Base-by-base conservation (phyloP, 2,113 vertebrate species). In the Myiagra hebetior region DNA sequence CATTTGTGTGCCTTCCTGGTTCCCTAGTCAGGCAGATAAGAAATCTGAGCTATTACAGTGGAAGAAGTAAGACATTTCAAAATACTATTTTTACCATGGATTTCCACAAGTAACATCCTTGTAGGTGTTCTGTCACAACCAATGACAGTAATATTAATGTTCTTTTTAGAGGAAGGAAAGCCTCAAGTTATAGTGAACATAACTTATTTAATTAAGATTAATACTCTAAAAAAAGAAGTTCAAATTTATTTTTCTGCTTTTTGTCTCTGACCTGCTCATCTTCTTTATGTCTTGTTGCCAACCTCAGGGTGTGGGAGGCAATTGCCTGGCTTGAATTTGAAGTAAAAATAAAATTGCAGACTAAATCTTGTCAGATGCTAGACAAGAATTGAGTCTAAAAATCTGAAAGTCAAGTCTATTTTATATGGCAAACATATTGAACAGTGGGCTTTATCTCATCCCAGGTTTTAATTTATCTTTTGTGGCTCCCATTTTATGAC, bases 131-230 rank as follows among this genome's bases (percentile, higher is more conserved):
- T 47, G 74, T 87, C 64, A 76, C n/a, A 87, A 65, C 16, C 68
- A 60, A 28, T 30, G 12, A 30, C 57, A 78, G 77, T 42, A 91
- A 82, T 30, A 92, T 47, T 77, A 59, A 70, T 46, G 56, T 11
- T 76, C 42, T 74, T 95, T 93, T 89, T 73, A 96, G 65, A 90
- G 47, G 84, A 75, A 78, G 37, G 55, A 91, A 92, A 84, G 15
- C 37, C 47, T 89, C 30, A 28, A 65, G 56, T 77, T 67, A 47
- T 6, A 78, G 63, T 60, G 82, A 91, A 84, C 31, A 53, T 14
- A 91, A 65, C 13, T 27, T 59, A 79, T 18, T 28, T 62, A 30
- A 24, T 81, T 69, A 68, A 80, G 63, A 79, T 68, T 35, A 85
- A 76, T 56, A 85, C 37, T 85, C 26, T 19, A 37, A 75, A 68